Percentiles rank a stretch among this genome's conserved stretches.
Evolutionary conservation across 2,113 vertebrate genomes (phyloP).

Genomic region (Nannospalax galili): DNA sequence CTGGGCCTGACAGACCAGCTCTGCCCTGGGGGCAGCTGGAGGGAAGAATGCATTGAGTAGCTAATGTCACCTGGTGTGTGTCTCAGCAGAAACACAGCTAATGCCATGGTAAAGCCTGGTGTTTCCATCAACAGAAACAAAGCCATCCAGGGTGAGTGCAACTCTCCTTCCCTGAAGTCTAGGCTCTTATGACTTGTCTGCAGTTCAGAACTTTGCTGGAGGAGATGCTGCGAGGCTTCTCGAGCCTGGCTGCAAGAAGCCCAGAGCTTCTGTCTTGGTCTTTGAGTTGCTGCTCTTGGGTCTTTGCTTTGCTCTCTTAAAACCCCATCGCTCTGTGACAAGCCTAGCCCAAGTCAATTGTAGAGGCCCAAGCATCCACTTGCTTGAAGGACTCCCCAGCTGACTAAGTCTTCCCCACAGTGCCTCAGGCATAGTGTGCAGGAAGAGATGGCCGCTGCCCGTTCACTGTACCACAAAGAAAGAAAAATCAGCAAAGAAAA

Average conservation of each 20-base stretch:
- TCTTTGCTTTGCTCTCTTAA: background rate
- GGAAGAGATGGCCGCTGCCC: background rate
- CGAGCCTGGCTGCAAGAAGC: background rate
- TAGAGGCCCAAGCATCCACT: background rate
- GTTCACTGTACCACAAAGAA: background rate
- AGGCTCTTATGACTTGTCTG: background rate
- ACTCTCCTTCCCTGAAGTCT: background rate
- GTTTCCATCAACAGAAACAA: background rate
- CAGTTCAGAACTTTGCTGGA: background rate
- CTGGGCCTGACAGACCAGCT: background rate
- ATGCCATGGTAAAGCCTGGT: fast-evolving
- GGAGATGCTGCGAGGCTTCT: background rate
- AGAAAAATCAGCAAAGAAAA: background rate
- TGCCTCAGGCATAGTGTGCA: background rate
- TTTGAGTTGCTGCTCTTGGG: background rate
- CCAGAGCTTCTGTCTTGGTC: background rate
- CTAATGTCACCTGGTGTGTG: fast-evolving
- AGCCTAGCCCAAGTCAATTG: too few species aligned
- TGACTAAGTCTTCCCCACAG: background rate
- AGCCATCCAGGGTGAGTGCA: background rate
- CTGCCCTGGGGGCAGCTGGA: background rate
- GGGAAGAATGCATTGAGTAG: too few species aligned
- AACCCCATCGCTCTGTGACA: too few species aligned
- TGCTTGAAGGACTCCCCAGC: background rate
- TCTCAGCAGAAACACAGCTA: background rate